Evolutionary conservation across 2,888 invertebrate species (phyloP), one percentile per base, ranked within the genome.

Genomic region (Lycia hirtaria): DNA sequence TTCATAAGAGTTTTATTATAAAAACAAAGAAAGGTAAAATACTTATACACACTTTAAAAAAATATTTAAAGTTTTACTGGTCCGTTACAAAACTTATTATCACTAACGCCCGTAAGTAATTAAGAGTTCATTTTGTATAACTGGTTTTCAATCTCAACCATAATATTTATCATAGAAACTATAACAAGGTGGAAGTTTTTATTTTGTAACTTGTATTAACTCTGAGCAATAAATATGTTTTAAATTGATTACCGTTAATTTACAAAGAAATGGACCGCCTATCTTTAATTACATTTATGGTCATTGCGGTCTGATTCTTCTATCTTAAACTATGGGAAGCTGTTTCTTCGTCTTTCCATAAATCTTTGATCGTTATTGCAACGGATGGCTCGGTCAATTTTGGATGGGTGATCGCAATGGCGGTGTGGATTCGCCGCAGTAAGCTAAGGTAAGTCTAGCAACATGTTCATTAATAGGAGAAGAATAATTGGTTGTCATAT

Each of bases 171-270:
- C 72, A 80, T 77, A 56, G 72, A 80, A 81, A 81, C 78, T 82
- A 79, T 80, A 83, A 83, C 81, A 81, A 83, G 82, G 72, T 70
- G 66, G 57, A 67, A 76, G 73, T 72, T 80, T 84, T 78, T 79
- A 79, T 80, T 78, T 75, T 58, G 48, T 57, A 56, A 70, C 72
- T 75, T 67, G 67, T 76, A 79, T 77, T 75, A 78, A 76, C 75
- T 70, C 65, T 64, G 60, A 69, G 76, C 76, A 69, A 86, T 87
- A 87, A 84, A 85, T 88, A 85, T 74, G 64, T 81, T 85, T 85
- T 81, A 84, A 64, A 87, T 86, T 87, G 85, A 86, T 85, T 83
- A 81, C 78, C 76, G 79, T 83, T 85, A 85, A 85, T 87, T 82
- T 74, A 83, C 81, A 81, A 81, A 81, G 81, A 82, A 81, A 72